A percentile compares a stretch with the other conserved stretches of the same genome.
phyloP scores from a whole-genome alignment of 1,140 invertebrate genomes.

The Lasioglossum albipes region DNA sequence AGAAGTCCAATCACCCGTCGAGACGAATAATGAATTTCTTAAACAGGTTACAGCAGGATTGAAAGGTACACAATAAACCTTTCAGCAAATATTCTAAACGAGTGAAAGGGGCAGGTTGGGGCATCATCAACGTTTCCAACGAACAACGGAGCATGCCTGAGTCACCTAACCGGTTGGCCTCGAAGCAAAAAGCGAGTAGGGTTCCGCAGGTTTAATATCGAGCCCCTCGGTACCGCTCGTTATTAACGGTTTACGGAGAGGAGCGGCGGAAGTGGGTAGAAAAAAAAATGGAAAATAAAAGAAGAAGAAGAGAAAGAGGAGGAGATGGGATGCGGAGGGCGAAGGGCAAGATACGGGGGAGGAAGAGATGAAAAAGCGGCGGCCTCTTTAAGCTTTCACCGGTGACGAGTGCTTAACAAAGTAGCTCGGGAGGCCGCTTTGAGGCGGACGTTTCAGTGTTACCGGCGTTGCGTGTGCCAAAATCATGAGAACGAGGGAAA shows the following conservation, averaged over 20 bases:
- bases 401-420: constrained; percentile 26
- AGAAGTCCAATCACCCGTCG: too few relatives aligned
- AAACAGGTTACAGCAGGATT: too few relatives aligned
- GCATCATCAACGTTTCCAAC: background rate
- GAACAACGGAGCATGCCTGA: background rate
- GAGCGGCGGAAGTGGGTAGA: background rate
- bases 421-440: background rate
- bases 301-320: background rate
- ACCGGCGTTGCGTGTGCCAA: background rate
- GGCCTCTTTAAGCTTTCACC: constrained; percentile 6
- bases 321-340: background rate
- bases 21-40: too few relatives aligned
- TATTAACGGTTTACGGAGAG: constrained; percentile 14
- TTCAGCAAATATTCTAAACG: too few relatives aligned
- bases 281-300: background rate
- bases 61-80: too few relatives aligned
- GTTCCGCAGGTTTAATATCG: constrained; percentile 14
- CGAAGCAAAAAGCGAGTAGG: background rate
- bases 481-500: background rate
- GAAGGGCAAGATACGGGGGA: too few relatives aligned
- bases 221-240: constrained; percentile 5
- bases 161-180: background rate
- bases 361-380: constrained; percentile 4
- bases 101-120: background rate
- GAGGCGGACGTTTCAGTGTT: background rate